A percentile compares a stretch with the other conserved stretches of the same genome.
phyloP scores from a whole-genome alignment of 2,888 invertebrate species.

The Bembecia ichneumoniformis region DNA sequence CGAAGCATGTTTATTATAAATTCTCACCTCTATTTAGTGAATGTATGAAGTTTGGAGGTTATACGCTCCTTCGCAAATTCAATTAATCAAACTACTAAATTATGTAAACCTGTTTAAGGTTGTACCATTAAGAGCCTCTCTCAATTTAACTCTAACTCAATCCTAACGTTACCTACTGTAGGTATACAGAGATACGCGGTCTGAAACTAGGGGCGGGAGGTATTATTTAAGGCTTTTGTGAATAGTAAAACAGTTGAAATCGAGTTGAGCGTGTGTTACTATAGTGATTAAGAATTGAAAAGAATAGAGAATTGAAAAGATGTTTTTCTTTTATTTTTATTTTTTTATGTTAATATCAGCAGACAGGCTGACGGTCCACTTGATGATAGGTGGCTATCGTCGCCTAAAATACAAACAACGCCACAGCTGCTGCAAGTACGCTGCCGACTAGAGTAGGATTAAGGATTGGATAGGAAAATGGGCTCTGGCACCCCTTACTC shows the following conservation, averaged over 20 bases:
- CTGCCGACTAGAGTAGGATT: no score
- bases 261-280: constrained; percentile 30
- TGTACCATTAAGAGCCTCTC: constrained; percentile 9
- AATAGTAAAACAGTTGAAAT: constrained; percentile 29
- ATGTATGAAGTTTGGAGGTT: not conserved
- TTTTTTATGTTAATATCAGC: no score
- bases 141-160: constrained; percentile 25
- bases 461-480: no score
- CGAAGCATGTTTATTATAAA: no score
- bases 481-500: no score
- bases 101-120: constrained; percentile 6
- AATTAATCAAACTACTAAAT: not conserved
- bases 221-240: constrained; percentile 32
- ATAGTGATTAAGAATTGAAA: constrained; percentile 5
- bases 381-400: no score
- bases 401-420: no score
- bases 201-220: constrained; percentile 19
- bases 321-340: no score
- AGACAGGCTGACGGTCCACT: no score
- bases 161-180: constrained; percentile 10
- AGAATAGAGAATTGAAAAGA: not conserved
- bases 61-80: not conserved
- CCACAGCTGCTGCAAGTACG: no score
- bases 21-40: no score
- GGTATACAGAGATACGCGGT: constrained; percentile 6